Base-by-base conservation (phyloP, 2,113 vertebrate species). In the Scophthalmus maximus region DNA sequence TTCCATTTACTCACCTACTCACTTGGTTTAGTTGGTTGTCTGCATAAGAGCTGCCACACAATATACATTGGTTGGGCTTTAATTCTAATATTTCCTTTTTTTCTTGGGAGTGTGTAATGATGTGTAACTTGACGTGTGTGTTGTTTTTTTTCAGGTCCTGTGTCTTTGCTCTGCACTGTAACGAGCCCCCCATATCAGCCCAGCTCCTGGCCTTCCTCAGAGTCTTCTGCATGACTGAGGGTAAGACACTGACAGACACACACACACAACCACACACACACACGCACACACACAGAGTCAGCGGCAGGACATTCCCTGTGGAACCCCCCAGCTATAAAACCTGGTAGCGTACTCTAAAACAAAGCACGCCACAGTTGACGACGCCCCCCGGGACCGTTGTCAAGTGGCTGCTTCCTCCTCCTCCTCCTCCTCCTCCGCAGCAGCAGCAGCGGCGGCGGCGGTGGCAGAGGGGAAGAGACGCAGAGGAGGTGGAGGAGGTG, bases 181-280 rank as follows among this genome's bases (percentile, higher is more conserved):
- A 93, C 3, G 97, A 98, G 73, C 96, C 96, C 0, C 97, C 97
- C 9, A 96, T 98, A 68, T 97, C 97, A 20, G 96, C 98, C 56
- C 98, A 99, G 83, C 96, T 99, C 25, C 91, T 99, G 73, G 98
- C 98, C 82, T 99, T 99, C 78, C 95, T 99, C 36, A 93, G 97
- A 40, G 97, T 98, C 5, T 99, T 99, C 94, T 98, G 97, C 92
- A 99, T 99, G 98, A 97, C 92, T 0, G 98, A 99, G 93, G 98
- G 98, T 98, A 93, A 94, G 83, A 63, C 27, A 32, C 40, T 17
- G 30, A 80, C 70, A 73, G 12, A 32, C 4, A 20, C 22, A n/a
- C 22, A 3, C 20, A 15, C 36, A 36, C 27, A 60, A 42, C 70
- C 23, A 42, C 72, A 71, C 65, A 15, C 14, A 26, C 47, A 40